phyloP scores from a whole-genome alignment of 2,797 vertebrate genomes.

The Lophotriccus pileatus region DNA sequence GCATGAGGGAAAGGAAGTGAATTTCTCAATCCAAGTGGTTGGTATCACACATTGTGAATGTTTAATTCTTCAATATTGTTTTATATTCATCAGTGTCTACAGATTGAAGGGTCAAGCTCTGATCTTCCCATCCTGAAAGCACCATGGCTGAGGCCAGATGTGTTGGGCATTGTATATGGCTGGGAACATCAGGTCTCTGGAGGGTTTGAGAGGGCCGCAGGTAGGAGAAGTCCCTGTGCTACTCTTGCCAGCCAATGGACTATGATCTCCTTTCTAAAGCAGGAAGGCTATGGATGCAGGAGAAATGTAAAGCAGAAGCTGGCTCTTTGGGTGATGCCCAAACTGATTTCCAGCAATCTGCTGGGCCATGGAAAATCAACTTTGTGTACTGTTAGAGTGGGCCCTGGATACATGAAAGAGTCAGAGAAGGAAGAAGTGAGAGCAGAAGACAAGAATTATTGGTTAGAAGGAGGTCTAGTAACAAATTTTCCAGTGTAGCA shows the following conservation, averaged over 20 bases:
- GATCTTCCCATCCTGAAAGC: background rate
- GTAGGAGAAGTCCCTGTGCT: background rate
- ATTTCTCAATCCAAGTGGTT: background rate
- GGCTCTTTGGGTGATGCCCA: background rate
- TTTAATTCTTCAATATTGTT: background rate
- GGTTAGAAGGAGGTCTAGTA: background rate
- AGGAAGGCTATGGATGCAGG: background rate
- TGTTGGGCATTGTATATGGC: accelerated
- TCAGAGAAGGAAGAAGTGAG: background rate
- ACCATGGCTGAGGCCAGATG: background rate
- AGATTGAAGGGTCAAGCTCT: background rate
- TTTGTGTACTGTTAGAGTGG: background rate
- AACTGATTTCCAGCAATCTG: background rate
- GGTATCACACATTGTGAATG: background rate
- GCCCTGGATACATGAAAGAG: background rate
- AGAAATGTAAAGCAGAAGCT: background rate
- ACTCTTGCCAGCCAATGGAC: background rate
- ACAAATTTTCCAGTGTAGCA: background rate
- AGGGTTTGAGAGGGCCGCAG: background rate
- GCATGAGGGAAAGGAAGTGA: background rate
- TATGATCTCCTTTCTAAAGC: background rate
- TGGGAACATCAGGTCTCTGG: background rate
- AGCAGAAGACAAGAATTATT: background rate
- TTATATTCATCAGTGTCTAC: background rate
- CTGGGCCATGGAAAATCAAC: background rate